Evolutionary conservation across 2,113 vertebrate genomes (phyloP), one percentile per base, ranked within the genome.

Genomic region (Nipponia nippon): DNA sequence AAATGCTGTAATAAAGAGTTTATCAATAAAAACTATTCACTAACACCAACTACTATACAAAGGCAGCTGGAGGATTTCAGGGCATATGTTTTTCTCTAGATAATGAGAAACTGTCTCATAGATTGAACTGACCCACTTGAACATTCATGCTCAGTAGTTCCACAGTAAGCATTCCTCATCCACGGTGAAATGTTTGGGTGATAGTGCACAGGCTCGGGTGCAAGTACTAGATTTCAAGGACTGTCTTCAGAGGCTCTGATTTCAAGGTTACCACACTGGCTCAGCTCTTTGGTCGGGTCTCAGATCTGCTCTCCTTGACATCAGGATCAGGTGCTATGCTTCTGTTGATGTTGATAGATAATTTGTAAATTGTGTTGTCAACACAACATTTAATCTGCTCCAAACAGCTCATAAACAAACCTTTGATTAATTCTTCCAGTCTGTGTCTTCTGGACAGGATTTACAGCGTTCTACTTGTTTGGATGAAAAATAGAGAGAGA

Each of bases 401-500:
- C 95, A 94, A 97, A 96, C 94, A 97, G 96, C 96, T 97, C 98
- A 98, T 98, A 98, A 98, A 98, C 97, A 98, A 97, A 97, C 91
- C 86, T 98, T 95, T 98, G 97, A 98, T 98, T 98, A 98, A 98
- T 98, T 98, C 95, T 97, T 98, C 97, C 90, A 97, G 93, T 93
- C 95, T 61, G 4, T 94, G 86, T 97, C 91, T 98, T 97, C 97
- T 98, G 97, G 96, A 96, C 93, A 97, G 96, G 97, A 98, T 98
- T 98, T 98, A 98, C 95, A 97, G 92, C 70, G 69, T 96, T 97
- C 93, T 96, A 86, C 92, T 97, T 98, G 96, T 95, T 97, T 97
- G 96, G 94, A 98, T 98, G 97, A 98, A 98, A 98, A 97, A 98
- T 97, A 97, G 90, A 96, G 89, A 95, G 89, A 97, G 90, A 94